These are phyloP conservation scores for Caenorhabditis elegans DNA, from an alignment of 1,140 invertebrate genomes.

Conservation along the genomic window WBcel235 BX284605.5:16399501-16400000, in stretches of 20 bases:
- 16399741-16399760: neutral
- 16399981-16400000: neutral
- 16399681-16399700: neutral
- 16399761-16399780: neutral
- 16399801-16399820: neutral
- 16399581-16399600: too few relatives aligned
- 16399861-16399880: slow-evolving; percentile 7
- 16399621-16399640: too few relatives aligned
- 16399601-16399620: too few relatives aligned
- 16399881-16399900: neutral
- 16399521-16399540: too few relatives aligned
- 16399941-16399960: slow-evolving; percentile 10
- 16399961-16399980: neutral
- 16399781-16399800: neutral
- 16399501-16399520: too few relatives aligned
- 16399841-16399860: neutral
- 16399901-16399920: neutral
- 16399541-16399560: too few relatives aligned
- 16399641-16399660: too few relatives aligned
- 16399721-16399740: slow-evolving; percentile 8
- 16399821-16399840: neutral
- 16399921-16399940: neutral
- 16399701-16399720: neutral
- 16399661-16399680: too few relatives aligned
- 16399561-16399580: too few relatives aligned